Evolutionary conservation across 2,797 vertebrate species (phyloP).

Genomic region (Thunnus albacares): DNA sequence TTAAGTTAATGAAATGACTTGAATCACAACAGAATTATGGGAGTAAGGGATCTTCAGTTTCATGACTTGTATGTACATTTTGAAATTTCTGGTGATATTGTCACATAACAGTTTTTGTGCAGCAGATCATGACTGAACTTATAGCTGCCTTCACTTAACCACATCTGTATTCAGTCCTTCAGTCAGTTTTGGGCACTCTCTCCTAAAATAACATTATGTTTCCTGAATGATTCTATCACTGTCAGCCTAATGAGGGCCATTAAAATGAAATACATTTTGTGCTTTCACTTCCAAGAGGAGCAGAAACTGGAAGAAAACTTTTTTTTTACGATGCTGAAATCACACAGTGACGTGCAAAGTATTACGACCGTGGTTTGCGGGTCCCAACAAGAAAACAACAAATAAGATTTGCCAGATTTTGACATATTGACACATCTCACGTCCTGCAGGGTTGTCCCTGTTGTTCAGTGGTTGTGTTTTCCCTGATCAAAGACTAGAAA

Average conservation of each 20-base stretch:
- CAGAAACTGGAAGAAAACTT: conserved; percentile 30
- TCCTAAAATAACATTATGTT: conserved; percentile 64
- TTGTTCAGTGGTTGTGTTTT: conserved; percentile 43
- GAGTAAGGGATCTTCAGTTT: conserved; percentile 1
- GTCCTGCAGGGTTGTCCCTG: conserved; percentile 20
- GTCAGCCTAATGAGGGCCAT: conserved; percentile 69
- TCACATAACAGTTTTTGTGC: conserved; percentile 15
- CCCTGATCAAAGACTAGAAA: conserved; percentile 54
- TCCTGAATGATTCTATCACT: conserved; percentile 64
- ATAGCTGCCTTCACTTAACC: conserved; percentile 19
- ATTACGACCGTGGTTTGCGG: neutral
- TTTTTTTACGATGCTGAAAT: conserved; percentile 9
- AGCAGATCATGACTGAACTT: conserved; percentile 5
- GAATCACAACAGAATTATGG: neutral
- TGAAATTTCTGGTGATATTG: neutral
- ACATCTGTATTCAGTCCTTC: conserved; percentile 52
- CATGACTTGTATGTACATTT: conserved; percentile 9
- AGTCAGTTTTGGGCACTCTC: conserved; percentile 28
- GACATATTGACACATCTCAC: conserved; percentile 43
- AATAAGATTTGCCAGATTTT: conserved; percentile 12
- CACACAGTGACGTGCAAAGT: neutral
- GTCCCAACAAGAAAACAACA: conserved; percentile 22
- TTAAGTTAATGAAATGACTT: conserved; percentile 4
- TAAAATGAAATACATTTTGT: conserved; percentile 62
- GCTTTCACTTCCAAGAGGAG: conserved; percentile 48